Evolutionary conservation across 2,797 vertebrate genomes (phyloP).

Genomic region (Dermochelys coriacea): DNA sequence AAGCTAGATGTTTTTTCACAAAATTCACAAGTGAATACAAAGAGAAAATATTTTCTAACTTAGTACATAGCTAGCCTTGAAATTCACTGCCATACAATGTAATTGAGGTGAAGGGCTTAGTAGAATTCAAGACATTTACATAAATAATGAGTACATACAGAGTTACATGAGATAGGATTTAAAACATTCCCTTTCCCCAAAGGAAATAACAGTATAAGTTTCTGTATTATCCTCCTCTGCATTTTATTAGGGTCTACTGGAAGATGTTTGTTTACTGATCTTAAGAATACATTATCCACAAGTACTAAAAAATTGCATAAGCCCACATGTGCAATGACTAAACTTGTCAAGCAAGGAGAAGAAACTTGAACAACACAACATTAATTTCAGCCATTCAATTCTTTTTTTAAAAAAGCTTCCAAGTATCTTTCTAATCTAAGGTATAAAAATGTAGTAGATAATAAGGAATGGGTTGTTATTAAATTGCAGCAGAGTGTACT

Average conservation of each 20-base stretch:
- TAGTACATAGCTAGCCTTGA: not conserved
- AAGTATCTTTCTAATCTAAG: constrained; percentile 25
- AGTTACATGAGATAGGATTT: constrained; percentile 6
- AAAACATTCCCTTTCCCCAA: constrained; percentile 15
- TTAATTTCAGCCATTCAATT: not conserved
- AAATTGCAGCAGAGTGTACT: not conserved
- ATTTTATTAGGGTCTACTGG: not conserved
- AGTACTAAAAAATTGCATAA: not conserved
- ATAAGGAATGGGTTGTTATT: not conserved
- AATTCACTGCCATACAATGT: constrained; percentile 4
- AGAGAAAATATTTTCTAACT: not conserved
- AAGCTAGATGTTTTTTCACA: constrained; percentile 25
- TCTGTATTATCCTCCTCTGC: constrained; percentile 12
- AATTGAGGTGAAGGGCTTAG: constrained; percentile 6
- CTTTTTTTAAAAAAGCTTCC: constrained; percentile 41
- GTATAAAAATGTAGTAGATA: not conserved
- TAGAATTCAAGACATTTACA: not conserved
- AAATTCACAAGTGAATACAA: not conserved
- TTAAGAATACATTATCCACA: not conserved
- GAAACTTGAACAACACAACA: not conserved
- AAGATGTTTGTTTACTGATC: not conserved
- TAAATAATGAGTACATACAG: not conserved
- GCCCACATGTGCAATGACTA: not conserved
- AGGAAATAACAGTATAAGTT: not conserved
- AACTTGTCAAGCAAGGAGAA: not conserved